Percentiles rank a stretch among this genome's conserved stretches.
Evolutionary conservation across 2,797 vertebrate genomes (phyloP).

Genomic region (Hoplostethus mediterraneus): DNA sequence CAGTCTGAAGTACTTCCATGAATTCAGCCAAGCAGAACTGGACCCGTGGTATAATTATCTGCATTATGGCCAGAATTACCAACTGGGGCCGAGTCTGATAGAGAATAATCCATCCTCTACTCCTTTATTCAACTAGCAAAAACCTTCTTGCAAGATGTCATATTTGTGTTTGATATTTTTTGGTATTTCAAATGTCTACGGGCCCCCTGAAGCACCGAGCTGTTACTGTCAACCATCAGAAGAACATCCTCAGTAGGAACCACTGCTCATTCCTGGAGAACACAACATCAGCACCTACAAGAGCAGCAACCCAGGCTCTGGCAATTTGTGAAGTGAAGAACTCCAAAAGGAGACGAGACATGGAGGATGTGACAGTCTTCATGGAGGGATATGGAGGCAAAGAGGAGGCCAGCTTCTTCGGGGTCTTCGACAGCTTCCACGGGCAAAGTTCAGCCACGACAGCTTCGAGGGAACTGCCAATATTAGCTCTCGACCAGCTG

Average conservation of each 20-base stretch:
- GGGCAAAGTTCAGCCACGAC: slow-evolving; percentile 64
- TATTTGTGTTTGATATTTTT: neutral
- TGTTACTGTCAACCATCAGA: neutral
- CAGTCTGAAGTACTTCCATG: slow-evolving; percentile 24
- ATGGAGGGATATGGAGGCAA: slow-evolving; percentile 69
- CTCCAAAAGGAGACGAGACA: slow-evolving; percentile 61
- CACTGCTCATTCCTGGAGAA: neutral
- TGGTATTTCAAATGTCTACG: neutral
- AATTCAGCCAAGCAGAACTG: slow-evolving; percentile 47
- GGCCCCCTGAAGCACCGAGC: neutral
- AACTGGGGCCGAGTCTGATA: neutral
- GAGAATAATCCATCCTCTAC: neutral
- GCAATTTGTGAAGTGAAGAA: slow-evolving; percentile 77
- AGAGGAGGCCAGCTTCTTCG: slow-evolving; percentile 71
- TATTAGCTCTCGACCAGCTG: slow-evolving; percentile 78
- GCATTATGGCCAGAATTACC: slow-evolving; percentile 15
- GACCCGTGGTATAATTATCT: slow-evolving; percentile 15
- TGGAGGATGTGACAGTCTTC: slow-evolving; percentile 69
- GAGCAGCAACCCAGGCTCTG: slow-evolving; percentile 45
- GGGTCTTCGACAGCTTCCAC: slow-evolving; percentile 72
- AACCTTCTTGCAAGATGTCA: neutral
- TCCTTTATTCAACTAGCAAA: neutral
- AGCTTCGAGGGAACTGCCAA: slow-evolving; percentile 71
- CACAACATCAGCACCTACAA: slow-evolving; percentile 24
- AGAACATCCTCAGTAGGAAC: neutral